Evolutionary conservation across 2,797 vertebrate species (phyloP).

Genomic region (Loris lydekkerianus): DNA sequence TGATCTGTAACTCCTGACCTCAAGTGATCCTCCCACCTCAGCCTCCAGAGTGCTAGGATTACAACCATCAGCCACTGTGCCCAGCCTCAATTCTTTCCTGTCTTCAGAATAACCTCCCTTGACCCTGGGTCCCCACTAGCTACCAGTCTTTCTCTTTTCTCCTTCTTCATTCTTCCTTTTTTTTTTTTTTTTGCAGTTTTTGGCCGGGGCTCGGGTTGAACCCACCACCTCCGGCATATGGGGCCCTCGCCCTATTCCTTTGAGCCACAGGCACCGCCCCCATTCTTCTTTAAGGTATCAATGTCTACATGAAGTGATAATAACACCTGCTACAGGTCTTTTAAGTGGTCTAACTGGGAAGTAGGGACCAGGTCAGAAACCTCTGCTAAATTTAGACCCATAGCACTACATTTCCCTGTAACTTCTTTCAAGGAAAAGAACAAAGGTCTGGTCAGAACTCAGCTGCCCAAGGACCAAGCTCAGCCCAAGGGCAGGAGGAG

Average conservation of each 20-base stretch:
- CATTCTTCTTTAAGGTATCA: neutral
- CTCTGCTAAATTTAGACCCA: neutral
- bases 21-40: no score
- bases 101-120: neutral
- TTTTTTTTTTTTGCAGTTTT: no score
- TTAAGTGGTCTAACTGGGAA: neutral
- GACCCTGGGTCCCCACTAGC: neutral
- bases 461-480: neutral
- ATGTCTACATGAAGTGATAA: neutral
- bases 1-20: no score
- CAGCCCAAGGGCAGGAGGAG: neutral
- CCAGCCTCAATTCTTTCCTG: neutral
- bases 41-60: no score
- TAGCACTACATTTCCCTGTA: neutral
- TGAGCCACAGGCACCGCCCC: no score
- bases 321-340: neutral
- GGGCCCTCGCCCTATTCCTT: no score
- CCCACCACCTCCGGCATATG: no score
- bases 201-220: no score
- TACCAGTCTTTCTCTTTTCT: neutral
- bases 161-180: neutral
- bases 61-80: no score
- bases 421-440: neutral
- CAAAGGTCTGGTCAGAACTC: neutral
- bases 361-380: neutral